Evolutionary conservation across 2,888 invertebrate species (phyloP).

Genomic region (Leucophenga maculata): DNA sequence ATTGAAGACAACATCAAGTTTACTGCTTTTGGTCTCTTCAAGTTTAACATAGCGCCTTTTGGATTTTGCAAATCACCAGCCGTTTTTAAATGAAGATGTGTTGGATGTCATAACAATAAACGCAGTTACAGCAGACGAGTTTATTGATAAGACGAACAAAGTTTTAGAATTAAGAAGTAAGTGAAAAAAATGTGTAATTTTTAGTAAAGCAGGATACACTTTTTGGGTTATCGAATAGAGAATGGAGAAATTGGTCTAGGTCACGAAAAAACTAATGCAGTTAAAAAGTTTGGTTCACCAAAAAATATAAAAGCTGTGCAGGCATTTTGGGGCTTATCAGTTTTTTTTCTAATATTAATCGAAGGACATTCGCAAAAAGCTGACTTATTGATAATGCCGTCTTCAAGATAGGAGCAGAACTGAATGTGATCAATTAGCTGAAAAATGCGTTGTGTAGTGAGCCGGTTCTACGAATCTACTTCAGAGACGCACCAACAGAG

Average conservation of each 20-base stretch:
- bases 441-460: no score
- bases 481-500: constrained; percentile 38
- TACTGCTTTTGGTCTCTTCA: constrained; percentile 20
- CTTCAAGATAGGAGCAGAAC: constrained; percentile 19
- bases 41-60: constrained; percentile 21
- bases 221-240: no score
- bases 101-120: constrained; percentile 39
- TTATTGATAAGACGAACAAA: constrained; percentile 33
- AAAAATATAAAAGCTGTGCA: no score
- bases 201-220: no score
- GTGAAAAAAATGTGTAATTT: constrained; percentile 34
- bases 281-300: no score
- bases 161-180: constrained; percentile 24
- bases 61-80: constrained; percentile 22
- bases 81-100: constrained; percentile 23
- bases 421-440: no score
- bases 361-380: no score
- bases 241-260: no score
- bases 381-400: constrained; percentile 13
- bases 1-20: constrained; percentile 32
- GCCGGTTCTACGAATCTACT: no score
- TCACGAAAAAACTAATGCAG: no score
- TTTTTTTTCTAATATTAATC: constrained; percentile 34
- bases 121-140: constrained; percentile 23
- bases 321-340: constrained; percentile 34